phyloP scores from a whole-genome alignment of 2,113 vertebrate genomes.

The Entomyzon cyanotis region DNA sequence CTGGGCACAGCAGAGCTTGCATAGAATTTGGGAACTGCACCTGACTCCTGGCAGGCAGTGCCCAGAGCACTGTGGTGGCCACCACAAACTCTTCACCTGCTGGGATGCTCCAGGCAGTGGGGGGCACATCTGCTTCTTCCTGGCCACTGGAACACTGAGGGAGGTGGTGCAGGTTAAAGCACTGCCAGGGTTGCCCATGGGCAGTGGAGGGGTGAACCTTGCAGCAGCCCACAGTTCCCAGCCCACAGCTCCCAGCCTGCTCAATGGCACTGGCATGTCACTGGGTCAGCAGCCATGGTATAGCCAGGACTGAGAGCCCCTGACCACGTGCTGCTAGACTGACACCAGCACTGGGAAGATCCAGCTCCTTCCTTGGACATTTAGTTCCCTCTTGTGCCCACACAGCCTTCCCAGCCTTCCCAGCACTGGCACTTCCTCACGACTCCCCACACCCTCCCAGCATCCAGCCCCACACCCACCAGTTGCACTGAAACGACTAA shows the following conservation, averaged over 20 bases:
- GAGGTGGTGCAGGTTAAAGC: not conserved
- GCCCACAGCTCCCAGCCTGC: not conserved
- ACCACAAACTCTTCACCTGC: not conserved
- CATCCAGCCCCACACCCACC: not conserved
- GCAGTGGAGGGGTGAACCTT: not conserved
- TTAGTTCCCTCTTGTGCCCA: not conserved
- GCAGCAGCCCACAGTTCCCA: not conserved
- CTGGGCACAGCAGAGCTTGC: not conserved
- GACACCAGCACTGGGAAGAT: not conserved
- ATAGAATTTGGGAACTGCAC: not conserved
- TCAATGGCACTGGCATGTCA: fast-evolving
- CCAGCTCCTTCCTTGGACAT: not conserved
- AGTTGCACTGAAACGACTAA: not conserved
- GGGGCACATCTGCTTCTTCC: not conserved
- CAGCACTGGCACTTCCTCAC: not conserved
- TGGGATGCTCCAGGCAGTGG: not conserved
- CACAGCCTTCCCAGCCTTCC: not conserved
- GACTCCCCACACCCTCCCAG: not conserved
- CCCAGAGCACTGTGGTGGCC: not conserved
- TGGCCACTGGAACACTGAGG: not conserved
- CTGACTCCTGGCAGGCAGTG: not conserved
- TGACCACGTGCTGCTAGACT: not conserved
- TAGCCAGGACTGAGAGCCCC: not conserved
- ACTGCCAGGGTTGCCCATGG: too few species aligned
- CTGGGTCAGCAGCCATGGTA: fast-evolving